These are phyloP conservation scores for Neogobius melanostomus DNA, from an alignment of 2,113 vertebrate species.

Conservation along the genomic window DNA sequence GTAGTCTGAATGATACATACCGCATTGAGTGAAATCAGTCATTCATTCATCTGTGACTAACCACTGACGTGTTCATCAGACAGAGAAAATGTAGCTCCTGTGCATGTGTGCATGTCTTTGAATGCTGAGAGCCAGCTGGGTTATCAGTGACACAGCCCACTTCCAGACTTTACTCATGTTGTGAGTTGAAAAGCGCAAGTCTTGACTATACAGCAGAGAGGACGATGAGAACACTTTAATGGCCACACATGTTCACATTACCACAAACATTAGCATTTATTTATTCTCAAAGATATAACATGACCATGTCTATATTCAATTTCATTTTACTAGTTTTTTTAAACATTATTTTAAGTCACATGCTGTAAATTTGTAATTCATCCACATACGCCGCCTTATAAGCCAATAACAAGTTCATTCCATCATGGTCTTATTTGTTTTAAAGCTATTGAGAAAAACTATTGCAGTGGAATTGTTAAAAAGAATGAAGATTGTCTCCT, in stretches of 20 bases:
- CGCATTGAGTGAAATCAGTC: neutral
- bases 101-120: neutral
- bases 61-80: neutral
- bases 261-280: too few species aligned
- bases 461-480: neutral
- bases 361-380: too few species aligned
- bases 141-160: neutral
- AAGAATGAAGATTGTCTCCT: slow-evolving; percentile 23
- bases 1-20: neutral
- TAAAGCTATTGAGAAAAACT: slow-evolving; percentile 10
- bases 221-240: neutral
- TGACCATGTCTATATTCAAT: too few species aligned
- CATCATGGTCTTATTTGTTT: too few species aligned
- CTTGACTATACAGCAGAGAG: neutral
- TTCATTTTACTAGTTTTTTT: too few species aligned
- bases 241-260: neutral
- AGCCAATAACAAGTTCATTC: too few species aligned
- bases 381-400: too few species aligned
- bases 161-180: neutral
- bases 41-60: neutral
- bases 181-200: neutral
- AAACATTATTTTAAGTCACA: too few species aligned
- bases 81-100: neutral
- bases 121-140: neutral
- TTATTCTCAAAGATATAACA: too few species aligned